These are phyloP conservation scores for Oscheius sp. DNA, from an alignment of 1,140 invertebrate species.

Conservation along the genomic window DNA sequence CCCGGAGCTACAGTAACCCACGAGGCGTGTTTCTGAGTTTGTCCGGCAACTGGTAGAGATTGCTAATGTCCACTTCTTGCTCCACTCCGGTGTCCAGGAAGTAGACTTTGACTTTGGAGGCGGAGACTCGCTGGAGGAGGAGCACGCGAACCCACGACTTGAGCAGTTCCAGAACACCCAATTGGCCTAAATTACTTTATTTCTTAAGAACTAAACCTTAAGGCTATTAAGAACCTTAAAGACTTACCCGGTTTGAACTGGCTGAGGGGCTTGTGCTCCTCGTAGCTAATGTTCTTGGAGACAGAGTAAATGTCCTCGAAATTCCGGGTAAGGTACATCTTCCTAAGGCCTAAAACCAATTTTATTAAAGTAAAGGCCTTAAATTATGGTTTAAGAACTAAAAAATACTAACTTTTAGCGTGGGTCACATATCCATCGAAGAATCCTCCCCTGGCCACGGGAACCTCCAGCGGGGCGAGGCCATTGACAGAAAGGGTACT, in stretches of 20 bases:
- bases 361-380: no score
- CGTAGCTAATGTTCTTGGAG: background rate
- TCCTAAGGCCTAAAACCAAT: no score
- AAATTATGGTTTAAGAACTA: no score
- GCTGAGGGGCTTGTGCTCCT: background rate
- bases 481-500: background rate
- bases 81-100: background rate
- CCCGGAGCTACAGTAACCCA: background rate
- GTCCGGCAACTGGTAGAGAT: background rate
- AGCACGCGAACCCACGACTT: background rate
- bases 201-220: no score
- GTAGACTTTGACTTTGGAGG: background rate
- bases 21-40: background rate
- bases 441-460: background rate
- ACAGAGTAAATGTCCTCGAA: background rate
- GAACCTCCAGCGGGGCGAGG: background rate
- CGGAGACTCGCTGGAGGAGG: background rate
- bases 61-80: constrained; percentile 1
- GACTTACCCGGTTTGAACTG: background rate
- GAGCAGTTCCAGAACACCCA: background rate
- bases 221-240: no score
- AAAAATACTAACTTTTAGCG: constrained; percentile 4
- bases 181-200: no score
- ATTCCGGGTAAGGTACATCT: background rate
- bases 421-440: background rate